These are phyloP conservation scores for Dryoscopus gambensis DNA, from an alignment of 2,113 vertebrate genomes.

Conservation along the genomic window DNA sequence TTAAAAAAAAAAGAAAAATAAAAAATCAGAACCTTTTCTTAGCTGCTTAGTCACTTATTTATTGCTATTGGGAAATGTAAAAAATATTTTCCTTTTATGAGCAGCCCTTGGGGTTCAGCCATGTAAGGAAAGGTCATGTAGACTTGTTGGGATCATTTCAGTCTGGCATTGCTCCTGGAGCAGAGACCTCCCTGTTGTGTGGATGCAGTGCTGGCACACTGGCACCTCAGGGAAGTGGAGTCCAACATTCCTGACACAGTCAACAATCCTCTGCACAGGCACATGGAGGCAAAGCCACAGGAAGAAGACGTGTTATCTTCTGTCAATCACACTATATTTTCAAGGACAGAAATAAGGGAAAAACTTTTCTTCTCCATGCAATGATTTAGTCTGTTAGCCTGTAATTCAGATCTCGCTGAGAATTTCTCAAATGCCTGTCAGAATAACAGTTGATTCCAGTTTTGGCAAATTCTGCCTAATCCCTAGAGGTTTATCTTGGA, in stretches of 20 bases:
- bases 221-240: neutral
- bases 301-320: neutral
- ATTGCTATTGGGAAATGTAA: neutral
- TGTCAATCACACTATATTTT: neutral
- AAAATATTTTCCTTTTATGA: neutral
- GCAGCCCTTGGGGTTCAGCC: neutral
- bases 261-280: neutral
- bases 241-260: neutral
- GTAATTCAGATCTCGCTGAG: neutral
- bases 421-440: neutral
- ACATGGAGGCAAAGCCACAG: neutral
- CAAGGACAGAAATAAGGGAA: neutral
- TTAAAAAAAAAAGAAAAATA: accelerated
- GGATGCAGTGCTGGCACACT: neutral
- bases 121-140: neutral
- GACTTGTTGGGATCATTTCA: neutral
- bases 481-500: neutral
- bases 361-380: neutral
- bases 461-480: neutral
- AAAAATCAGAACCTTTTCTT: neutral
- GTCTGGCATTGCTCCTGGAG: neutral
- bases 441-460: neutral
- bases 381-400: neutral
- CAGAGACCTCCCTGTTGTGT: neutral
- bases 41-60: neutral